Evolutionary conservation across 2,888 invertebrate species (phyloP), one percentile per base, ranked within the genome.

Genomic region (Tenthredo notha): DNA sequence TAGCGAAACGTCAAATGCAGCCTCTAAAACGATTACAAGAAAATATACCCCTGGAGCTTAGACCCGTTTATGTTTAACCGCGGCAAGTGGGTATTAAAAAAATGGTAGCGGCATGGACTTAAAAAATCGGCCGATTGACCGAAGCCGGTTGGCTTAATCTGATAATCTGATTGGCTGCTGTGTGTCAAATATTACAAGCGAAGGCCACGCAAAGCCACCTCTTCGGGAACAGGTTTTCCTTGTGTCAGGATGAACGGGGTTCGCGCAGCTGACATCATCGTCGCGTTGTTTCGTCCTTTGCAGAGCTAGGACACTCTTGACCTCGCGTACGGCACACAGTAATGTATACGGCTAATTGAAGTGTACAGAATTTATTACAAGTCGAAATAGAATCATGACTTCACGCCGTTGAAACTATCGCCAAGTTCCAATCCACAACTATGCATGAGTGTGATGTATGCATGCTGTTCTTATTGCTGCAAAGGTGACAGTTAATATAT

Each of bases 131-230:
- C 29, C 65, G 83, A 83, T 83, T 83, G 67, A 70, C 43, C 47
- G 50, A 47, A 25, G 50, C 83, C 67, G 83, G 21, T 47, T 75
- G 86, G 86, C 86, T 91, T 92, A 91, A 92, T 92, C 91, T 91
- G 91, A 91, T 92, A 92, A 92, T 92, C 91, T 92, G 90, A 92
- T 91, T 90, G 90, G 90, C 90, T 90, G 90, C 90, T 88, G 90
- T 89, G 90, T 90, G 91, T 92, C 91, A 91, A 92, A 92, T 91
- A 92, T 92, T 91, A 89, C 90, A 88, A 90, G 87, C 89, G 88
- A 88, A 89, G 88, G 89, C 78, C 83, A 61, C 50, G 82, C 84
- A 80, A 77, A 75, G 78, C n/a, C 87, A 87, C 85, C 87, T 87
- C 85, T 87, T 82, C 85, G 86, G 87, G 87, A 90, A 90, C 90